Evolutionary conservation across 1,140 invertebrate species (phyloP).

Genomic region (Diuraphis noxia): DNA sequence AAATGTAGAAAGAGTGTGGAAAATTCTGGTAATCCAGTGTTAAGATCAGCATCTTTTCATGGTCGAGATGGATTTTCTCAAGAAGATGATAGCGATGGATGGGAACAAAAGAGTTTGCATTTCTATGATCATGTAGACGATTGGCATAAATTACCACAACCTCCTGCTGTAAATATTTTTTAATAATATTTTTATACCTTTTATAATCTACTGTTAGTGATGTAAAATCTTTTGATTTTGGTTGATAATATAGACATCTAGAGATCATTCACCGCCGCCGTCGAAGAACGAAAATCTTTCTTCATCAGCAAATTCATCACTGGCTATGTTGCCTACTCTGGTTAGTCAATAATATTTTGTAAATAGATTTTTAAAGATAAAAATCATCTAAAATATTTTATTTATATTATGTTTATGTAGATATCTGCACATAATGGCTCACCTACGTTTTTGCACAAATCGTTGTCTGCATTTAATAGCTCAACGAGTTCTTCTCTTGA

Average conservation of each 20-base stretch:
- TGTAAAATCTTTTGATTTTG: not conserved
- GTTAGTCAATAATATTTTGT: not conserved
- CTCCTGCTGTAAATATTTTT: conserved; percentile 18
- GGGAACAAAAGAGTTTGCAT: conserved; percentile 48
- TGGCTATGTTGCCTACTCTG: not conserved
- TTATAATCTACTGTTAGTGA: not conserved
- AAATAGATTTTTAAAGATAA: not conserved
- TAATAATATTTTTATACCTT: not conserved
- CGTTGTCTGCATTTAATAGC: conserved; percentile 36
- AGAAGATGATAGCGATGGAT: conserved; percentile 56
- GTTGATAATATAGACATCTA: conserved; percentile 24
- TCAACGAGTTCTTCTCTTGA: conserved; percentile 46
- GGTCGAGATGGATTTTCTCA: conserved; percentile 59
- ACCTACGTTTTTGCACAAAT: conserved; percentile 35
- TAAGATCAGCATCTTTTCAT: conserved; percentile 65
- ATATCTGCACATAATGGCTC: conserved; percentile 24
- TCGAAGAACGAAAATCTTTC: conserved; percentile 26
- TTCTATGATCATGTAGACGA: conserved; percentile 20
- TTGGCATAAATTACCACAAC: conserved; percentile 51
- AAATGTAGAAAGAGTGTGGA: not conserved
- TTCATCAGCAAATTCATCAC: conserved; percentile 21
- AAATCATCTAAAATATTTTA: not conserved
- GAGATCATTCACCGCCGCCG: conserved; percentile 45
- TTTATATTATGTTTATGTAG: not conserved
- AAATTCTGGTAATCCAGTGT: conserved; percentile 61